phyloP scores from a whole-genome alignment of 2,888 invertebrate genomes.

The Tetragnatha montana region DNA sequence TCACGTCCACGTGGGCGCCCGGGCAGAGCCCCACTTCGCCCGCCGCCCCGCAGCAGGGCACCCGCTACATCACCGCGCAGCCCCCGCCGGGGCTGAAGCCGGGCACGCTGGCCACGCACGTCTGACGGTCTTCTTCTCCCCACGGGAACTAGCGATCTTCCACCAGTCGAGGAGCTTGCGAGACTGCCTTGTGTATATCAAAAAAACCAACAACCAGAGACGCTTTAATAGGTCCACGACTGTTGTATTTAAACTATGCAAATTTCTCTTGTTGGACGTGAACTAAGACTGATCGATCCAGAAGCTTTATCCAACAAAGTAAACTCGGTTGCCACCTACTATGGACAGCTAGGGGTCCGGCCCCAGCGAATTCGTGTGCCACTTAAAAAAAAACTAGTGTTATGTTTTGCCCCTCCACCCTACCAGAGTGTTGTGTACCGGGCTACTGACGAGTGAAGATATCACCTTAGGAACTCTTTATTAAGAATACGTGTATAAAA shows the following conservation, averaged over 20 bases:
- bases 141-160: too few species aligned
- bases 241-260: slow-evolving; percentile 70
- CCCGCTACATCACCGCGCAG: slow-evolving; percentile 69
- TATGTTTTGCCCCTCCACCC: slow-evolving; percentile 52
- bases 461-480: slow-evolving; percentile 34
- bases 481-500: slow-evolving; percentile 61
- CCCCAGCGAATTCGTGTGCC: slow-evolving; percentile 64
- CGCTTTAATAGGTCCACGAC: slow-evolving; percentile 38
- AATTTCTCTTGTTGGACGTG: slow-evolving; percentile 62
- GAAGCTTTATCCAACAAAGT: slow-evolving; percentile 50
- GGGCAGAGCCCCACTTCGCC: slow-evolving; percentile 60
- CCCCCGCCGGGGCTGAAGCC: slow-evolving; percentile 68
- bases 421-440: slow-evolving; percentile 23
- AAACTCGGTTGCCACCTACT: slow-evolving; percentile 38
- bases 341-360: slow-evolving; percentile 31
- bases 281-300: slow-evolving; percentile 24
- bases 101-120: slow-evolving; percentile 71
- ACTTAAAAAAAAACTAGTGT: slow-evolving; percentile 53
- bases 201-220: slow-evolving; percentile 43
- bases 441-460: slow-evolving; percentile 38
- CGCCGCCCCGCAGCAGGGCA: slow-evolving; percentile 43
- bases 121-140: slow-evolving; percentile 62
- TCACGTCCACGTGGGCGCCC: slow-evolving; percentile 69
- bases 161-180: slow-evolving; percentile 55
- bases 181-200: slow-evolving; percentile 71